Percentiles rank a stretch among this genome's conserved stretches.
These are phyloP conservation scores for Tragelaphus scriptus DNA, from an alignment of 2,113 vertebrate genomes.

Conservation along the genomic window DNA sequence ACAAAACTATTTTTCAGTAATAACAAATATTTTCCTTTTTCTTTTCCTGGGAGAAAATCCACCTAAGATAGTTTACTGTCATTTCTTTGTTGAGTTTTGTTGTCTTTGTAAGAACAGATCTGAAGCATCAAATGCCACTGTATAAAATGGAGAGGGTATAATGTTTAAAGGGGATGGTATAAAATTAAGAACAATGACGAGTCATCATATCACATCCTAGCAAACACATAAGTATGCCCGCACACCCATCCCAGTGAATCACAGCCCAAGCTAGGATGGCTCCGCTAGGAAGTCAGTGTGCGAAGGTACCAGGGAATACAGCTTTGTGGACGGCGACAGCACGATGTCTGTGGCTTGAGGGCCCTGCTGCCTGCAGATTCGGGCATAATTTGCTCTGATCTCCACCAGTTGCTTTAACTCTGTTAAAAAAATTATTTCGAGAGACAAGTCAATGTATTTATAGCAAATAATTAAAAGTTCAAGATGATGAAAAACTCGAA, in stretches of 20 bases:
- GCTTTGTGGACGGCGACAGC: neutral
- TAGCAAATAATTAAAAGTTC: constrained; percentile 2
- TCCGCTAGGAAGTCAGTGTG: neutral
- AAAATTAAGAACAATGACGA: neutral
- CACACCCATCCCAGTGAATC: neutral
- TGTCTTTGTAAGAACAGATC: constrained; percentile 19
- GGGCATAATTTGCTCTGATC: constrained; percentile 73
- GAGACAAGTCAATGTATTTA: neutral
- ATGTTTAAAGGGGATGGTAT: neutral
- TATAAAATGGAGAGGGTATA: neutral
- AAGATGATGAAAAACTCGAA: neutral
- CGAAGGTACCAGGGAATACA: neutral
- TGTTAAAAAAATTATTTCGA: constrained; percentile 50
- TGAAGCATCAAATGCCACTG: neutral
- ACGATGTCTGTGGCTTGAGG: constrained; percentile 44
- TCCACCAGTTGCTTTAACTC: constrained; percentile 66
- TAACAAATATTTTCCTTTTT: neutral
- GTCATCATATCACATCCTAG: neutral
- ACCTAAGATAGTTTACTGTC: neutral
- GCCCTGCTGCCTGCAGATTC: constrained; percentile 63
- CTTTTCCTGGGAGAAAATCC: neutral
- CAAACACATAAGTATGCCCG: neutral
- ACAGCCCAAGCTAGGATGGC: neutral
- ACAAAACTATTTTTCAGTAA: constrained; percentile 38
- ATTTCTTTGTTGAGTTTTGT: neutral